Evolutionary conservation across 1,140 invertebrate species (phyloP).

Genomic region (Drosophila carrolli): DNA sequence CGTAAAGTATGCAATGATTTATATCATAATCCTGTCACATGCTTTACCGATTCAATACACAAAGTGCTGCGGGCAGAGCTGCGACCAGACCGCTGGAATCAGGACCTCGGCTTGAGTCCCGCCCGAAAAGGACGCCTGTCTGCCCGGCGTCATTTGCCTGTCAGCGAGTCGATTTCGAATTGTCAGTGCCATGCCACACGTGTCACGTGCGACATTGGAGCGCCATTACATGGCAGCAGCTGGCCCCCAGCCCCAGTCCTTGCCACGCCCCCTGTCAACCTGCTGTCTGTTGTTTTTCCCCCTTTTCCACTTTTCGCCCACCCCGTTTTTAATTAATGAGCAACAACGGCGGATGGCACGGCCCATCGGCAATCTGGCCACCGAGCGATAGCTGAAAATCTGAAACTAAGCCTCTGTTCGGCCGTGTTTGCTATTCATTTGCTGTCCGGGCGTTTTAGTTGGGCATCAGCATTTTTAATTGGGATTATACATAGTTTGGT

Average conservation of each 20-base stretch:
- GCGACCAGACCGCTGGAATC: conserved; percentile 18
- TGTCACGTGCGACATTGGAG: conserved; percentile 62
- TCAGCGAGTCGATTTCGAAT: conserved; percentile 58
- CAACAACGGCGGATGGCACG: conserved; percentile 44
- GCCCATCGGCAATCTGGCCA: conserved; percentile 9
- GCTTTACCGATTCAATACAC: conserved; percentile 75
- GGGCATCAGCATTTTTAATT: conserved; percentile 72
- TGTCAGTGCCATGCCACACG: conserved; percentile 67
- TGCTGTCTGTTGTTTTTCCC: conserved; percentile 36
- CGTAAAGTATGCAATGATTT: conserved; percentile 69
- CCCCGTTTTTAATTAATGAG: conserved; percentile 78
- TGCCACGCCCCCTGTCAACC: too few species aligned
- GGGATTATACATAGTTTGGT: conserved; percentile 41
- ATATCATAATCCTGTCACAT: conserved; percentile 79
- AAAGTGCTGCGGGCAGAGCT: conserved; percentile 44
- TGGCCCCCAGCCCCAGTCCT: conserved; percentile 1
- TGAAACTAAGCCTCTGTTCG: conserved; percentile 51
- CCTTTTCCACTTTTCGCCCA: conserved; percentile 8
- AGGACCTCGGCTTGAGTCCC: neutral
- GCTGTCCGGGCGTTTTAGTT: conserved; percentile 34
- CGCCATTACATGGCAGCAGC: conserved; percentile 59
- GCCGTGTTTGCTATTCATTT: conserved; percentile 62
- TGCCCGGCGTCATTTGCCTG: conserved; percentile 42
- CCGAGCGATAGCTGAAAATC: conserved; percentile 39
- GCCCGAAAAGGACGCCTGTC: neutral